phyloP scores from a whole-genome alignment of 2,797 vertebrate genomes.

The Margarornis squamiger region DNA sequence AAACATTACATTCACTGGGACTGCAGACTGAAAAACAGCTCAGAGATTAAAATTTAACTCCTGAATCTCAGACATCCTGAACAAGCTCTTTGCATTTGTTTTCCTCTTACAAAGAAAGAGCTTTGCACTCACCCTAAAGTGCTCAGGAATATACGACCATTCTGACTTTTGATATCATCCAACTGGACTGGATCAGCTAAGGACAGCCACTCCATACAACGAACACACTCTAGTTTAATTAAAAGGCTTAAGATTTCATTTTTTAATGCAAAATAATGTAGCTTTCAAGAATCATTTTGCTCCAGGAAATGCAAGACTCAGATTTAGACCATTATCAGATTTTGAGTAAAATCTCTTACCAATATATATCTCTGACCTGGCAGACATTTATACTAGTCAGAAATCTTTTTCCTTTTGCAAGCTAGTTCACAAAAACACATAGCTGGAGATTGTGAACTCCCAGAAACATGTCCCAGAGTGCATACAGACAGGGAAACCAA shows the following conservation, averaged over 20 bases:
- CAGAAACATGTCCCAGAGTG: not conserved
- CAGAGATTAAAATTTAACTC: not conserved
- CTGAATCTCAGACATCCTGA: not conserved
- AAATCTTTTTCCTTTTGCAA: conserved; percentile 63
- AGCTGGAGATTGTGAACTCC: not conserved
- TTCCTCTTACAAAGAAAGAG: not conserved
- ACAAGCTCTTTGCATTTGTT: not conserved
- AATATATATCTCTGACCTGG: not conserved
- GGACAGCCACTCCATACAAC: not conserved
- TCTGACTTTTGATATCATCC: not conserved
- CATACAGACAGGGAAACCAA: not conserved
- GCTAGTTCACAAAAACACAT: not conserved
- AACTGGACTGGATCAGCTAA: not conserved
- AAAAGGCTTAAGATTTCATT: not conserved
- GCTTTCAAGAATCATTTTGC: not conserved
- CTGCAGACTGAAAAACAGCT: not conserved
- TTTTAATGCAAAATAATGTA: not conserved
- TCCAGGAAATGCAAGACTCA: not conserved
- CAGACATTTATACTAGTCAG: not conserved
- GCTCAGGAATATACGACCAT: not conserved
- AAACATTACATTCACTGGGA: not conserved
- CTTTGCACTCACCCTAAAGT: not conserved
- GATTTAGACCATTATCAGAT: not conserved
- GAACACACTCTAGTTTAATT: not conserved
- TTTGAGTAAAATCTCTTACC: not conserved